Evolutionary conservation across 1,140 invertebrate species (phyloP).

Genomic region (Dendroctonus valens): DNA sequence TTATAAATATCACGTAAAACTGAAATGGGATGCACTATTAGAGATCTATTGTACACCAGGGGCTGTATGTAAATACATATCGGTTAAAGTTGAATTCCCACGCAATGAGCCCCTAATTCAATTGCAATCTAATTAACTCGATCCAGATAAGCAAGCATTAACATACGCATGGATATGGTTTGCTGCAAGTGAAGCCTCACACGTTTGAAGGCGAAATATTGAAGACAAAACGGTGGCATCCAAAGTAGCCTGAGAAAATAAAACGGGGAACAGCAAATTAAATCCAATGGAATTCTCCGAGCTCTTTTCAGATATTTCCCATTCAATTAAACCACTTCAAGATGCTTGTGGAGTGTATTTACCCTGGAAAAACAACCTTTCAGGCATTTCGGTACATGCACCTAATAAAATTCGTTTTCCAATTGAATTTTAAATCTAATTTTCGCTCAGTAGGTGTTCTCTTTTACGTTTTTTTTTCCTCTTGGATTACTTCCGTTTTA

Average conservation of each 20-base stretch:
- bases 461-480: constrained; percentile 5
- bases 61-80: too few species aligned
- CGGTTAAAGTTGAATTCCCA: too few species aligned
- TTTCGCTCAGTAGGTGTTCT: constrained; percentile 39
- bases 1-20: constrained; percentile 28
- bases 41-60: constrained; percentile 8
- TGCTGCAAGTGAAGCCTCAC: too few species aligned
- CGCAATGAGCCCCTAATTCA: too few species aligned
- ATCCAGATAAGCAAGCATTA: too few species aligned
- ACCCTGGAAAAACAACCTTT: constrained; percentile 36
- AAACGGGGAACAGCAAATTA: constrained; percentile 24
- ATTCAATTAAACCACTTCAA: constrained; percentile 38
- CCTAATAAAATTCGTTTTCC: constrained; percentile 41
- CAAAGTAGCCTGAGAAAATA: constrained; percentile 14
- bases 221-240: constrained; percentile 4
- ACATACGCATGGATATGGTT: too few species aligned
- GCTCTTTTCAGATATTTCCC: constrained; percentile 33
- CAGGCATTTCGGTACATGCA: constrained; percentile 36
- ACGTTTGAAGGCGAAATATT: too few species aligned
- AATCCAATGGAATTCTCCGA: constrained; percentile 25
- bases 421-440: constrained; percentile 46
- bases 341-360: constrained; percentile 37
- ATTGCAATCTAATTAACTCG: too few species aligned
- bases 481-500: neutral
- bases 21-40: constrained; percentile 12